Percentiles rank a stretch among this genome's conserved stretches.
These are phyloP conservation scores for Buathra laborator DNA, from an alignment of 2,888 invertebrate species.

Conservation along the genomic window DNA sequence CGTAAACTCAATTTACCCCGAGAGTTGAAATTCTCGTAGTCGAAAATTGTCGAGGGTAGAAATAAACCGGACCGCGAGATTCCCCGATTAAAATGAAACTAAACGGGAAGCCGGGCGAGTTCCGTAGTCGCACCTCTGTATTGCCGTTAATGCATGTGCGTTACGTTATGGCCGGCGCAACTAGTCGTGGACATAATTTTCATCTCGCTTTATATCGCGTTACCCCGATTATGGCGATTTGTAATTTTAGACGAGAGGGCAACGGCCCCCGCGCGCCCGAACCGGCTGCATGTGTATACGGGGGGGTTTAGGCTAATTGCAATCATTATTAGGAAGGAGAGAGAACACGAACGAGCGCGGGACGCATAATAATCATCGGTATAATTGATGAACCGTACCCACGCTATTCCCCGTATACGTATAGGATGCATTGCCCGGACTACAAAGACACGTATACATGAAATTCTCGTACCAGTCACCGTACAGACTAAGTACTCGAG, in stretches of 20 bases:
- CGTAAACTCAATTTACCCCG: conserved; percentile 34
- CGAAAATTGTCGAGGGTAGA: conserved; percentile 26
- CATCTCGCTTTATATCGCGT: conserved; percentile 45
- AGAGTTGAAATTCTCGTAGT: conserved; percentile 4
- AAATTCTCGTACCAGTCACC: background rate
- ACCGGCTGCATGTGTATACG: conserved; percentile 5
- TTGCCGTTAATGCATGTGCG: background rate
- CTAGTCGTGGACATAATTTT: conserved; percentile 45
- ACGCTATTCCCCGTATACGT: conserved; percentile 41
- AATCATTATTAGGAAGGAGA: conserved; percentile 52
- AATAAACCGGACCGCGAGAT: conserved; percentile 2
- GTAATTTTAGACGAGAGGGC: conserved; percentile 52
- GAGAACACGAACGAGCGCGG: conserved; percentile 36
- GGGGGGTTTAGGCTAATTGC: conserved; percentile 43
- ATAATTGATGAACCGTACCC: conserved; percentile 61
- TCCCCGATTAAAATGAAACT: conserved; percentile 27
- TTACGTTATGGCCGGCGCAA: background rate
- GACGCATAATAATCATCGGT: conserved; percentile 50
- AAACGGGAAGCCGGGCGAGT: conserved; percentile 17
- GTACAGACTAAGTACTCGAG: background rate
- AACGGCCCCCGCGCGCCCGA: conserved; percentile 31
- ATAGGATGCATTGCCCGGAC: conserved; percentile 4
- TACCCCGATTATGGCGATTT: conserved; percentile 59
- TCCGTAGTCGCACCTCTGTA: conserved; percentile 13
- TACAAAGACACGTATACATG: background rate